Percentiles rank a stretch among this genome's conserved stretches.
phyloP scores from a whole-genome alignment of 1,140 invertebrate species.

The Oncopeltus fasciatus region DNA sequence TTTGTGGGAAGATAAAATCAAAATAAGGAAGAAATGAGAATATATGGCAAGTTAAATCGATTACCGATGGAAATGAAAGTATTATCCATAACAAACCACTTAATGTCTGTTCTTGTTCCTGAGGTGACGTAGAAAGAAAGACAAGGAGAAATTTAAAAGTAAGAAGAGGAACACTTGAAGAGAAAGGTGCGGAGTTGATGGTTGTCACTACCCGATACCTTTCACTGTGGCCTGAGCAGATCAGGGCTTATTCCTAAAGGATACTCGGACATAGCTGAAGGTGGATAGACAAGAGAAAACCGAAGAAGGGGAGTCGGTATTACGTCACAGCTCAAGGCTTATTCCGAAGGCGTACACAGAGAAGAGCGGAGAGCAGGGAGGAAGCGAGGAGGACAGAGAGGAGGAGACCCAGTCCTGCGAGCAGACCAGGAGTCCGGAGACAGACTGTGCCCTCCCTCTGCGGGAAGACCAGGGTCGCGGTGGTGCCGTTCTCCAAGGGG shows the following conservation, averaged over 20 bases:
- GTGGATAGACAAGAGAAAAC: background rate
- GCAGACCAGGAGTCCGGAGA: slow-evolving; percentile 82
- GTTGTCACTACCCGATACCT: no score
- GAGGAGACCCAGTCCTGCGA: slow-evolving; percentile 65
- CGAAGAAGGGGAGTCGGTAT: background rate
- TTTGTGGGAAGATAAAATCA: no score
- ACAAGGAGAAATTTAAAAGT: background rate
- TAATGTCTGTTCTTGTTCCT: no score
- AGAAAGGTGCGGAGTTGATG: no score
- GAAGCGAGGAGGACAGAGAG: slow-evolving; percentile 65
- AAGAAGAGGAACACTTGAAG: background rate
- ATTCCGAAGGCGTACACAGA: slow-evolving; percentile 37
- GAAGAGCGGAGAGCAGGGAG: slow-evolving; percentile 66
- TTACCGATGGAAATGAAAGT: no score
- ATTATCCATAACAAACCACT: no score
- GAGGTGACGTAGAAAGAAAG: no score
- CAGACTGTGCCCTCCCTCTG: slow-evolving; percentile 63
- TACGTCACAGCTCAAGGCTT: background rate
- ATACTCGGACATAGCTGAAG: background rate
- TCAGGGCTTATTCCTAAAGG: background rate
- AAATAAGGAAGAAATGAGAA: no score
- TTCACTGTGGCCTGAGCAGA: background rate
- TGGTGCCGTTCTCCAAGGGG: slow-evolving; percentile 52
- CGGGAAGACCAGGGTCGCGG: slow-evolving; percentile 58
- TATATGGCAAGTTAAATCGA: no score